phyloP scores from a whole-genome alignment of 2,888 invertebrate genomes.

The Nomada fabriciana region DNA sequence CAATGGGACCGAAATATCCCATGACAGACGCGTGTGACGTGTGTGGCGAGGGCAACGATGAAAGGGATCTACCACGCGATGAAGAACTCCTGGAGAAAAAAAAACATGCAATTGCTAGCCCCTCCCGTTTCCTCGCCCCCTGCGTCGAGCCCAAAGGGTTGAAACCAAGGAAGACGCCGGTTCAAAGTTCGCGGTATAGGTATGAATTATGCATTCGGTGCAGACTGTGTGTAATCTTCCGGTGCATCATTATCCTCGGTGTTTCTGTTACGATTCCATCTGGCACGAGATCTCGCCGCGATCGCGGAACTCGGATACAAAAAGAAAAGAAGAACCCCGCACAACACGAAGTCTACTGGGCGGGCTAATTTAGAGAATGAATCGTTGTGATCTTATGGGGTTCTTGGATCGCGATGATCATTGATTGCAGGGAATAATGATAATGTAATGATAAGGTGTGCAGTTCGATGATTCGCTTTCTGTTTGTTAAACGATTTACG shows the following conservation, averaged over 20 bases:
- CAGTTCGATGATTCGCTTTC: not conserved
- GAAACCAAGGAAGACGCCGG: slow-evolving; percentile 33
- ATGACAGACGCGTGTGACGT: slow-evolving; percentile 26
- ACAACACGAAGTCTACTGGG: slow-evolving; percentile 8
- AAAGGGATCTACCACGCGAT: slow-evolving; percentile 18
- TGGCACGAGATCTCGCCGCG: slow-evolving; percentile 57
- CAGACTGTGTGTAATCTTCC: slow-evolving; percentile 61
- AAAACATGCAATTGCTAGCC: slow-evolving; percentile 25
- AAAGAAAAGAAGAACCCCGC: slow-evolving; percentile 24
- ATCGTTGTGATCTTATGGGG: slow-evolving; percentile 27
- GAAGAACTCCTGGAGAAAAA: slow-evolving; percentile 18
- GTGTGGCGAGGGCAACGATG: slow-evolving; percentile 45
- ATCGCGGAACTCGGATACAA: slow-evolving; percentile 36
- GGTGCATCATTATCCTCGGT: slow-evolving; percentile 65
- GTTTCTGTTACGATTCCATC: slow-evolving; percentile 68
- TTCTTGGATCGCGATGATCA: slow-evolving; percentile 10
- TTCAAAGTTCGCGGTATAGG: slow-evolving; percentile 70
- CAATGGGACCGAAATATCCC: slow-evolving; percentile 3
- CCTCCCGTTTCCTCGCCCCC: not conserved
- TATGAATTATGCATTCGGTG: slow-evolving; percentile 74
- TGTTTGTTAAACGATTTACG: slow-evolving; percentile 9
- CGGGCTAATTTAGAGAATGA: slow-evolving; percentile 48
- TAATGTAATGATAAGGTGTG: not conserved
- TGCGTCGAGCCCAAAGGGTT: not conserved
- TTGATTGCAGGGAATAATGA: too few species aligned